Base-by-base conservation (phyloP, 2,113 vertebrate species). In the Acrocephalus kingi region DNA sequence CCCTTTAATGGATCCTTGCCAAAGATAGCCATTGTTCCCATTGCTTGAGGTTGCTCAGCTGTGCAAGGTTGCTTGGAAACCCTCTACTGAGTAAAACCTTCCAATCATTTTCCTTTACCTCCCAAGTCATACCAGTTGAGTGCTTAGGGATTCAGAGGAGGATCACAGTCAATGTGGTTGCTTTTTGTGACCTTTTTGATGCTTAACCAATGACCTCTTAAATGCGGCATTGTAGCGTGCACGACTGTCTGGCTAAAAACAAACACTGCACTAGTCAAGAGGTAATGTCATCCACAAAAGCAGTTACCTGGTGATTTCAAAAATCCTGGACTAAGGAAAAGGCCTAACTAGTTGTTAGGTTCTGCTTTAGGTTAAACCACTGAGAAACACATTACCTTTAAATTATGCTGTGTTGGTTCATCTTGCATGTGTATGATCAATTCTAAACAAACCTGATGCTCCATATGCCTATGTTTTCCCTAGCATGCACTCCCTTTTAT, bases 61-160 rank as follows among this genome's bases (percentile, higher is more conserved):
- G 96, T 96, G 96, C 84, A 69, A 96, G 93, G 98, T 98, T 98
- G 98, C 97, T 96, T 98, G 92, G 98, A 98, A 98, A 97, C 85
- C 94, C 80, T 93, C 95, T 78, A 64, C 93, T 37, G 63, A 75
- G 84, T 78, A 84, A 82, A 96, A 85, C 93, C 94, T 95, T 97
- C 74, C 93, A 97, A 73, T 92, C 93, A 41, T 73, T 97, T 95
- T 74, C 72, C 84, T 95, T 79, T 91, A 80, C 96, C 94, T 97
- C 97, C 93, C 77, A 90, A 90, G 90, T 91, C 86, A 91, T 73
- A 92, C 18, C 54, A n/a, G 87, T 64, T 8, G 63, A 88, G 79
- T 71, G 78, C 92, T 94, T 93, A 90, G 90, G 80, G 93, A 92
- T 94, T 96, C 95, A 96, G 92, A 79, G 94, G 93, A 95, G 96